phyloP scores from a whole-genome alignment of 1,140 invertebrate genomes.

The Aphidius gifuensis region DNA sequence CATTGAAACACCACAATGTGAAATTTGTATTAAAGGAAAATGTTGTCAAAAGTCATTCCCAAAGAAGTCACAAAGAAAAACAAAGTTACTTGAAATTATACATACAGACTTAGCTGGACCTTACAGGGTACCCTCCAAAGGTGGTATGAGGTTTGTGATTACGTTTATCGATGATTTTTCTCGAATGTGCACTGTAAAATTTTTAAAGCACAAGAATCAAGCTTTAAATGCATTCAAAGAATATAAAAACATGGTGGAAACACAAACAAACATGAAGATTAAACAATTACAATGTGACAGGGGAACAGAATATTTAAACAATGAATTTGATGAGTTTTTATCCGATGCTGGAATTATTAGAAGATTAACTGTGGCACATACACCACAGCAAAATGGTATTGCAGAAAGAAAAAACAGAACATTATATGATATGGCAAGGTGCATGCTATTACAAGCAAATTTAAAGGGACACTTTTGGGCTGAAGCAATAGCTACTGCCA shows the following conservation, averaged over 20 bases:
- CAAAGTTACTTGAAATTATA: conserved; percentile 34
- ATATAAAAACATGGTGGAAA: conserved; percentile 39
- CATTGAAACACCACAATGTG: conserved; percentile 20
- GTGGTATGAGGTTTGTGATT: conserved; percentile 28
- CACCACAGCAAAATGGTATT: conserved; percentile 46
- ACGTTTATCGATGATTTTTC: conserved; percentile 32
- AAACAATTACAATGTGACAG: conserved; percentile 41
- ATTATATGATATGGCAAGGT: conserved; percentile 38
- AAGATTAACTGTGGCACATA: conserved; percentile 37
- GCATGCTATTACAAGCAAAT: not conserved
- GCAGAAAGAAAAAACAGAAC: conserved; percentile 40
- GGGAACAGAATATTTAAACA: conserved; percentile 39
- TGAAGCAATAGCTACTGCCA: conserved; percentile 4
- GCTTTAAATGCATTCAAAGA: conserved; percentile 36
- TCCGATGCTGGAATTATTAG: conserved; percentile 39
- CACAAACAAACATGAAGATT: conserved; percentile 36
- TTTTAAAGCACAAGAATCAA: conserved; percentile 45
- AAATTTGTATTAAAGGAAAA: conserved; percentile 37
- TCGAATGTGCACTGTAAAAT: conserved; percentile 36
- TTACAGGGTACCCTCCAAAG: conserved; percentile 27
- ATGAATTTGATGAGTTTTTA: conserved; percentile 35
- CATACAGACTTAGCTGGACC: conserved; percentile 44
- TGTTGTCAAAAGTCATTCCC: conserved; percentile 34
- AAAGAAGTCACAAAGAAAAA: conserved; percentile 24
- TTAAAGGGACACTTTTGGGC: not conserved